phyloP scores from a whole-genome alignment of 2,113 vertebrate species.

The Gallinago undulata region DNA sequence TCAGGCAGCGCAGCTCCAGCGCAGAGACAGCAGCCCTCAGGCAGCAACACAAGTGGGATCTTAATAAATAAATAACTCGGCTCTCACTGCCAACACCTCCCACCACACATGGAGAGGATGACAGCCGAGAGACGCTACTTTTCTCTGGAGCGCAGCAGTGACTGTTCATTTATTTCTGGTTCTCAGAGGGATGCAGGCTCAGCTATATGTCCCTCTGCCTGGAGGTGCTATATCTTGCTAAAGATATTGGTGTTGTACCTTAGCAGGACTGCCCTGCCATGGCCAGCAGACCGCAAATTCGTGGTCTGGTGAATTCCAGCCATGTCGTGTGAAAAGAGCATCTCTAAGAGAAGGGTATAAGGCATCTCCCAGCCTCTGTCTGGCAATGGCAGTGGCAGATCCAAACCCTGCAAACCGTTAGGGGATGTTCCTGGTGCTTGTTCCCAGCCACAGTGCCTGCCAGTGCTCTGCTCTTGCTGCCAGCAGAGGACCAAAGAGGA shows the following conservation, averaged over 20 bases:
- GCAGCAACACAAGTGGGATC: conserved; percentile 6
- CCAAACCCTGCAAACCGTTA: neutral
- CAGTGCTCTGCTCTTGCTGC: neutral
- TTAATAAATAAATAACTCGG: conserved; percentile 24
- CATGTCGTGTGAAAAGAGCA: neutral
- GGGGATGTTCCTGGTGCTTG: neutral
- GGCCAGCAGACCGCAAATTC: neutral
- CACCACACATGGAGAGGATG: neutral
- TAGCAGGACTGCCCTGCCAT: neutral
- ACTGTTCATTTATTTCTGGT: conserved; percentile 25
- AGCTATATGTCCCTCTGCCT: neutral
- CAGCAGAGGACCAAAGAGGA: neutral
- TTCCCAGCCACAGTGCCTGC: neutral
- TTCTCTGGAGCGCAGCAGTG: neutral
- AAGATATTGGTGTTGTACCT: neutral
- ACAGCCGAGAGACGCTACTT: neutral
- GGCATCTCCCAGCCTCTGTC: neutral
- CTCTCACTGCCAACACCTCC: conserved; percentile 34
- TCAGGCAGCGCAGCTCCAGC: neutral
- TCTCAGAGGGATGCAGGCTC: neutral
- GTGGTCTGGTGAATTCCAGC: neutral
- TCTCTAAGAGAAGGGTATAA: neutral
- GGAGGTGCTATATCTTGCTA: neutral
- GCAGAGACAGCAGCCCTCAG: conserved; percentile 1
- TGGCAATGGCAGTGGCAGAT: neutral